Conservation (phyloP, 2,113 vertebrate species). For the Tiliqua scincoides region DNA sequence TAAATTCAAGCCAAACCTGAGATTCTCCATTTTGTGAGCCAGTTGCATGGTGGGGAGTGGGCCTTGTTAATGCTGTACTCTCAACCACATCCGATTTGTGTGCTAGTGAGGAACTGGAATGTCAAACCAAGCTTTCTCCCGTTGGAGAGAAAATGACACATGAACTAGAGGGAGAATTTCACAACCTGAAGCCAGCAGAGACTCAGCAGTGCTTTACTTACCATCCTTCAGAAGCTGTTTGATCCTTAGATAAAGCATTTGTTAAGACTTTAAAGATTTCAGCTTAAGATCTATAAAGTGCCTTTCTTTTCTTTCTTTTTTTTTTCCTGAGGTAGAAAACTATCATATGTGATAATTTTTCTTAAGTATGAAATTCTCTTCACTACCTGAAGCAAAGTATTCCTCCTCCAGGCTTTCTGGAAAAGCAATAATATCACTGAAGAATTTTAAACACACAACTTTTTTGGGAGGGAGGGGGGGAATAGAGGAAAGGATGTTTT, state of each 20-base stretch:
- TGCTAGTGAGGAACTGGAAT: slow-evolving; percentile 5
- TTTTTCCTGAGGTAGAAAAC: slow-evolving; percentile 46
- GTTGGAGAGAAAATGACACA: not conserved
- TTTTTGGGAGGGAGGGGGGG: slow-evolving; percentile 11
- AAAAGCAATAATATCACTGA: slow-evolving; percentile 14
- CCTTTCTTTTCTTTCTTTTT: slow-evolving; percentile 25
- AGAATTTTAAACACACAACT: slow-evolving; percentile 1
- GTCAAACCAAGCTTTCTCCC: slow-evolving; percentile 35
- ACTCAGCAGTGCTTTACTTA: slow-evolving; percentile 54
- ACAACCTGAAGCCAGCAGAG: slow-evolving; percentile 39
- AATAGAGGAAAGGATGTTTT: not conserved
- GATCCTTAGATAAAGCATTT: slow-evolving; percentile 75
- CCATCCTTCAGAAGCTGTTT: slow-evolving; percentile 70
- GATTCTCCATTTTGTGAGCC: not conserved
- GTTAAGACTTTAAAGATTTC: slow-evolving; percentile 75
- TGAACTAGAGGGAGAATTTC: slow-evolving; percentile 43
- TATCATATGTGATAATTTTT: slow-evolving; percentile 65
- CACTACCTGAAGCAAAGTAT: slow-evolving; percentile 14
- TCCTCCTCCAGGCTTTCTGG: slow-evolving; percentile 33
- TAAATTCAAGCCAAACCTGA: too few relatives aligned
- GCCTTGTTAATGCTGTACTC: slow-evolving; percentile 19
- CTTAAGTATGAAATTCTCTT: slow-evolving; percentile 59
- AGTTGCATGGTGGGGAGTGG: not conserved
- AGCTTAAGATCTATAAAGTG: slow-evolving; percentile 66
- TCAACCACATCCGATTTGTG: not conserved